phyloP scores from a whole-genome alignment of 2,797 vertebrate genomes.

The Todus mexicanus region DNA sequence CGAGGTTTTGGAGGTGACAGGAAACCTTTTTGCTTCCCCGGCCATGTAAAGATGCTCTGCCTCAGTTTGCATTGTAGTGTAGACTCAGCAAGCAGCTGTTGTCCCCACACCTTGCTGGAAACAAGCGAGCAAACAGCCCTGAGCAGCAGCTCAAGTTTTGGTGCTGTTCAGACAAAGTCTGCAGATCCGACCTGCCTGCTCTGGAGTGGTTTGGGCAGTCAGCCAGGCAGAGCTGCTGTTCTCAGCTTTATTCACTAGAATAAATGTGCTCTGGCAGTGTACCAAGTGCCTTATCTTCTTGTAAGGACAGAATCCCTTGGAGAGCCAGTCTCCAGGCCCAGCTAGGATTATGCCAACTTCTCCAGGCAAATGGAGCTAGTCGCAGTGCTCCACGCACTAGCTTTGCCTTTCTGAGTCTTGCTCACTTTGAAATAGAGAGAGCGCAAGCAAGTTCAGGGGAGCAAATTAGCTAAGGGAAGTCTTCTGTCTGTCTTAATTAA shows the following conservation, averaged over 20 bases:
- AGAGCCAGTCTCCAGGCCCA: not conserved
- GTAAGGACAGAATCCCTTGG: not conserved
- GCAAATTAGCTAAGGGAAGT: not conserved
- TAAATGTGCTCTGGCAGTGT: not conserved
- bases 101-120: not conserved
- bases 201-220: not conserved
- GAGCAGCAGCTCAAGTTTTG: not conserved
- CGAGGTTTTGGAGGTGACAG: not conserved
- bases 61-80: accelerated
- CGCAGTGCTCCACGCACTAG: not conserved
- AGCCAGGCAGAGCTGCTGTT: not conserved
- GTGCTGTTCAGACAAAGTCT: not conserved
- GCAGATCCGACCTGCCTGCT: not conserved
- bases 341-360: not conserved
- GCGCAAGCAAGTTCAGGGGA: not conserved
- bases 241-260: not conserved
- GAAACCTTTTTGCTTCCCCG: not conserved
- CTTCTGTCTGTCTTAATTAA: conserved; percentile 10
- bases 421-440: not conserved
- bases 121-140: not conserved
- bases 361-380: not conserved
- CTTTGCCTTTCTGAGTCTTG: not conserved
- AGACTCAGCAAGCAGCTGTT: not conserved
- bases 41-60: not conserved
- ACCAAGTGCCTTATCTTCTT: not conserved